These are phyloP conservation scores for Ommatoiulus sabulosus DNA, from an alignment of 2,888 invertebrate species.

Conservation along the genomic window DNA sequence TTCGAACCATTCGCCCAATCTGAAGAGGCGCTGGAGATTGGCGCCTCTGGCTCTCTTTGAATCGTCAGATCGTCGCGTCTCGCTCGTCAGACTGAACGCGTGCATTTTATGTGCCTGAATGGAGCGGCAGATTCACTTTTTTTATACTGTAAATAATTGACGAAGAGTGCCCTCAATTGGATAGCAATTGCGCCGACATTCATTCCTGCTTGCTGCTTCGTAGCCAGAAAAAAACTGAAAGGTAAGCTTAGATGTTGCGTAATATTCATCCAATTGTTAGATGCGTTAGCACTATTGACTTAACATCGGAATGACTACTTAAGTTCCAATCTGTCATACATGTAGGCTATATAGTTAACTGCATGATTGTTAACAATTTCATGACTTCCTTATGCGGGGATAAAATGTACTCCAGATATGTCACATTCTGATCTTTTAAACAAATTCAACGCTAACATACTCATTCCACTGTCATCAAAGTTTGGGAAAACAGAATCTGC, in stretches of 20 bases:
- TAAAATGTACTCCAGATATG: too few relatives aligned
- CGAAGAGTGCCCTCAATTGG: background rate
- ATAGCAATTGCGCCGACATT: background rate
- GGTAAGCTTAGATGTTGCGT: background rate
- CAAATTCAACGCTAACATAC: too few relatives aligned
- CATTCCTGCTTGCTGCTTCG: background rate
- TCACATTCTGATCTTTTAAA: too few relatives aligned
- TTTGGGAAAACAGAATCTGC: too few relatives aligned
- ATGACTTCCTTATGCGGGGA: too few relatives aligned
- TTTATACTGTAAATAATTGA: background rate
- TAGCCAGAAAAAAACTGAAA: background rate
- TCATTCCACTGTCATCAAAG: too few relatives aligned
- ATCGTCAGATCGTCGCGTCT: constrained; percentile 25
- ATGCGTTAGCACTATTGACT: too few relatives aligned
- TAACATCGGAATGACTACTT: too few relatives aligned
- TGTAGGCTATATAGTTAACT: too few relatives aligned
- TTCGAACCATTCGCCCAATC: background rate
- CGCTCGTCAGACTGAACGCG: background rate
- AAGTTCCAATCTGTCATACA: too few relatives aligned
- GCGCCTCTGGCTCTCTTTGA: constrained; percentile 25
- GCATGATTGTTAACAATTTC: too few relatives aligned
- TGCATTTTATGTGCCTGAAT: background rate
- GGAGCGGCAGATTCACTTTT: background rate
- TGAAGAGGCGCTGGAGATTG: constrained; percentile 21
- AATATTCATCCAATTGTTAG: too few relatives aligned